These are phyloP conservation scores for Heliconius eleuchia DNA, from an alignment of 1,140 invertebrate species.

Conservation along the genomic window DNA sequence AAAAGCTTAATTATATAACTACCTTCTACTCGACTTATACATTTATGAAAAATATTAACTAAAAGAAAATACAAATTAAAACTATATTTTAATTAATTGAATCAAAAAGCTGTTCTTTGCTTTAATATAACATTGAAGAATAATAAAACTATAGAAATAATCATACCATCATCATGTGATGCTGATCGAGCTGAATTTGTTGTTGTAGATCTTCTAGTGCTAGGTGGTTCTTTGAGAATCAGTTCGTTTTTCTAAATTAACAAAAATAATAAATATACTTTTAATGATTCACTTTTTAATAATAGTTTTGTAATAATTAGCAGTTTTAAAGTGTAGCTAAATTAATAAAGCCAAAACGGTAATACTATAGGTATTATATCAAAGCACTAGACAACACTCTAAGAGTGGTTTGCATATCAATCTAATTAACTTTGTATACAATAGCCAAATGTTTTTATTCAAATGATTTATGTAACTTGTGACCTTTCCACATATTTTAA, in stretches of 20 bases:
- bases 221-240: conserved; percentile 50
- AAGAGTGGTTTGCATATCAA: no score
- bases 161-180: conserved; percentile 66
- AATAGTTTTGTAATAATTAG: no score
- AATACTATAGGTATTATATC: no score
- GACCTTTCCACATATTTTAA: no score
- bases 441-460: no score
- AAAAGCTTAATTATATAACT: neutral
- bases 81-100: neutral
- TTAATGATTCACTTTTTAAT: no score
- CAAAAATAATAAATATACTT: conserved; percentile 1
- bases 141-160: neutral
- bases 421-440: no score
- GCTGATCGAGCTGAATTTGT: conserved; percentile 48
- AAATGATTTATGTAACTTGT: no score
- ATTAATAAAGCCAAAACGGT: no score
- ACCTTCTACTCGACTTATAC: neutral
- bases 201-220: conserved; percentile 36
- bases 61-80: neutral
- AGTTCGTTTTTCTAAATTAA: conserved; percentile 56
- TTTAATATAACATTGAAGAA: no score
- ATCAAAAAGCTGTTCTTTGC: neutral
- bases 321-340: no score
- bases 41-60: neutral
- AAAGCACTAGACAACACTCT: no score